Conservation (phyloP, 2,888 invertebrate genomes). For the Stenolophus ochropezus region DNA sequence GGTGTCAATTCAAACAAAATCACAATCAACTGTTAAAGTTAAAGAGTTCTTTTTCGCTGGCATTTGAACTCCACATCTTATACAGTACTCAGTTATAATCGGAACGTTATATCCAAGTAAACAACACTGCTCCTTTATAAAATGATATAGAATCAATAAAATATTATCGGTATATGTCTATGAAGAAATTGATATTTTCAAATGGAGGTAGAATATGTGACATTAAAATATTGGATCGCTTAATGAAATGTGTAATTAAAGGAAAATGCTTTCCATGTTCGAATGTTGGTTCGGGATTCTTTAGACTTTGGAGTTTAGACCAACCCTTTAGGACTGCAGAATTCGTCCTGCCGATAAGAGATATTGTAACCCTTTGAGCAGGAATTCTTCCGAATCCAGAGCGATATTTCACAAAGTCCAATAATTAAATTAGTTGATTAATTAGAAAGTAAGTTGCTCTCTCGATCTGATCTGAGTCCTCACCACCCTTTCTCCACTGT, state of each 20-base stretch:
- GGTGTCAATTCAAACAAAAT: no score
- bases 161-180: no score
- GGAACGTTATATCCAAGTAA: no score
- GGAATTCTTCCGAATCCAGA: conserved; percentile 55
- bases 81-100: no score
- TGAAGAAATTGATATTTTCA: no score
- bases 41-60: no score
- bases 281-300: neutral
- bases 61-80: no score
- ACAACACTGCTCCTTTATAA: no score
- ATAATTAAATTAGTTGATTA: conserved; percentile 70
- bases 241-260: neutral
- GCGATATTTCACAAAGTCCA: conserved; percentile 68
- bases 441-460: conserved; percentile 62
- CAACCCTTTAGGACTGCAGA: neutral
- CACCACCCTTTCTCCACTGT: conserved; percentile 45
- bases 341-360: conserved; percentile 20
- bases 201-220: no score
- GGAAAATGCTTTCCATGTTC: neutral
- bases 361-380: conserved; percentile 50
- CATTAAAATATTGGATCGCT: neutral
- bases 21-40: no score
- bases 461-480: conserved; percentile 56
- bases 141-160: no score
- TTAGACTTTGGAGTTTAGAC: neutral